Evolutionary conservation across 2,797 vertebrate species (phyloP).

Genomic region (Enteromius paludinosus): DNA sequence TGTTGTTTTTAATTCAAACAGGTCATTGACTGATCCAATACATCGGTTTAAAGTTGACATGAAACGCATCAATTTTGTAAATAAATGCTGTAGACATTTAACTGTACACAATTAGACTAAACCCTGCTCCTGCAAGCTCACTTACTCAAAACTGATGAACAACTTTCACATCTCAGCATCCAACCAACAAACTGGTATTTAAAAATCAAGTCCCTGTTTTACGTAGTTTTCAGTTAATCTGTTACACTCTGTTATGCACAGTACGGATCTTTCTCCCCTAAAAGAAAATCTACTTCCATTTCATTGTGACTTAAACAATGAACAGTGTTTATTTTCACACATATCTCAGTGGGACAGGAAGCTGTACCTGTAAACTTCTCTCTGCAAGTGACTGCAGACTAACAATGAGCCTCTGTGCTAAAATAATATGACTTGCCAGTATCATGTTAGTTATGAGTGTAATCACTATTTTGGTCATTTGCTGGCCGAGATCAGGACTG

Average conservation of each 20-base stretch:
- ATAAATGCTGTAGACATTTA: not conserved
- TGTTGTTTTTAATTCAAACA: not conserved
- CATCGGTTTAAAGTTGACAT: not conserved
- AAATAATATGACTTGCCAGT: conserved; percentile 3
- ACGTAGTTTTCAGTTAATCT: not conserved
- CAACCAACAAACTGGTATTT: not conserved
- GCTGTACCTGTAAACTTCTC: not conserved
- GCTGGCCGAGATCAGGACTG: not conserved
- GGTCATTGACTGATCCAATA: not conserved
- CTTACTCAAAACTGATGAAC: no score
- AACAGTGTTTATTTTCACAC: not conserved
- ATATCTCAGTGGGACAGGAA: not conserved
- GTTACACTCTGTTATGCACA: not conserved
- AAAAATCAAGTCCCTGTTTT: not conserved
- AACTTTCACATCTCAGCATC: not conserved
- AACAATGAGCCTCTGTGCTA: conserved; percentile 6
- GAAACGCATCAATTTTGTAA: not conserved
- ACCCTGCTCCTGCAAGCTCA: not conserved
- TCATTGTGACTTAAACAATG: not conserved
- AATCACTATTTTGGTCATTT: not conserved
- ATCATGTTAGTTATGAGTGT: not conserved
- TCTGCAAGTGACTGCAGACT: not conserved
- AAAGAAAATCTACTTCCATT: not conserved
- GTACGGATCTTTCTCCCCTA: not conserved
- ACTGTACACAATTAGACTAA: not conserved